phyloP scores from a whole-genome alignment of 2,797 vertebrate species.

The Phaenicophaeus curvirostris region DNA sequence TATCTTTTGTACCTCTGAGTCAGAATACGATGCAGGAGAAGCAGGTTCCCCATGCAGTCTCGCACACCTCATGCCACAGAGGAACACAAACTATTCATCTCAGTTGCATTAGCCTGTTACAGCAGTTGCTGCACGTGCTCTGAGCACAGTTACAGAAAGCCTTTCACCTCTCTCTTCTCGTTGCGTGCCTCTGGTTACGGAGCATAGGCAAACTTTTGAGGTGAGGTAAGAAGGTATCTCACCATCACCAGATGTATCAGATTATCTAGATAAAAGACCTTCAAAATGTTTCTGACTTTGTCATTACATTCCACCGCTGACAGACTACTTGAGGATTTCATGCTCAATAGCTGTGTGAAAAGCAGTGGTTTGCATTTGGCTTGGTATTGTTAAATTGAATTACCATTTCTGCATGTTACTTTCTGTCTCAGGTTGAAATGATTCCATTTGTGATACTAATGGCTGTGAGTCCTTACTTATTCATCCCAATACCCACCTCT shows the following conservation, averaged over 20 bases:
- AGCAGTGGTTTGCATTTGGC: not conserved
- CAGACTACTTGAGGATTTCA: not conserved
- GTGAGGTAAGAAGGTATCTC: not conserved
- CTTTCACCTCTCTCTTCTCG: not conserved
- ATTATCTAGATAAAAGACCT: not conserved
- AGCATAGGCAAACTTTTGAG: not conserved
- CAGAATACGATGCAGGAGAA: not conserved
- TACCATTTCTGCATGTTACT: not conserved
- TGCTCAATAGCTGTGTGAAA: not conserved
- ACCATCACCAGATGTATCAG: not conserved
- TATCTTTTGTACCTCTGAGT: not conserved
- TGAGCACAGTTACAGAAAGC: not conserved
- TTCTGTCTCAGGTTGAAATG: slow-evolving; percentile 21
- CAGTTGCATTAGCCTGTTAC: not conserved
- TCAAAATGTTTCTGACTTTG: not conserved
- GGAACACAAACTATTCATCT: rapidly evolving
- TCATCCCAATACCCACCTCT: not conserved
- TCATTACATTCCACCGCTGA: not conserved
- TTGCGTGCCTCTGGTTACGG: not conserved
- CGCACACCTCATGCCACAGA: rapidly evolving
- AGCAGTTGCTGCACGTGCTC: not conserved
- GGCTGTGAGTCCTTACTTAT: not conserved
- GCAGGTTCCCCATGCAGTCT: rapidly evolving
- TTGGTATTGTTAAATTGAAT: not conserved
- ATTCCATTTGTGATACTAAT: slow-evolving; percentile 30